Evolutionary conservation across 2,888 invertebrate species (phyloP), one percentile per base, ranked within the genome.

Genomic region (Drosophila mayaguana): DNA sequence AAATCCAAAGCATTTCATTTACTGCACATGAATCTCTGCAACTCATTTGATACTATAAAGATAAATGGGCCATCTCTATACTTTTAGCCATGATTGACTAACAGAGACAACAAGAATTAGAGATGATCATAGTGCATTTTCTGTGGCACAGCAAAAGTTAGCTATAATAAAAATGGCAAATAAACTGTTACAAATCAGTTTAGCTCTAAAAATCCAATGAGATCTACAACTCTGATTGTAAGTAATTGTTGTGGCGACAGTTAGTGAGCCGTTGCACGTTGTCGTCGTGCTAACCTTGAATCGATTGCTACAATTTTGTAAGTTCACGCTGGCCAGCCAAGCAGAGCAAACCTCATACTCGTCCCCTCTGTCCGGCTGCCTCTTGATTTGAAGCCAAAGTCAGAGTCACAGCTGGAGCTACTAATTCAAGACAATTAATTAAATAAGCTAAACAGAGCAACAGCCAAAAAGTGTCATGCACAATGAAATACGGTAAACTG

Each of bases 261-360:
- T 48, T 48, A 48, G 81, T 81, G 88, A 90, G 81, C 88, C 88
- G 88, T 89, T 90, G 85, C 86, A 83, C 63, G 80, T 73, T 70
- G 69, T 68, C 64, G 85, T 90, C 90, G 88, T 90, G 90, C 80
- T 84, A 87, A 90, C 91, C 91, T 91, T 91, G 90, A 85, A 82
- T 80, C 78, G 90, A 89, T 89, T 88, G 78, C 83, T 83, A 85
- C 75, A 81, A 77, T 82, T 84, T 82, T 72, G 72, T 63, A 72
- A 70, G 75, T 72, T 72, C 75, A 72, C 67, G 72, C 60, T 72
- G 75, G 63, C 72, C 68, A 70, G 45, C 68, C 72, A 72, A 61
- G 69, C 72, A 65, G 56, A 68, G 63, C 42, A 16, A 3, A 16
- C 8, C 46, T 2, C 25, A 9, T n/a, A 1, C 25, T 5, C 4